These are phyloP conservation scores for Onchidella celtica DNA, from an alignment of 2,888 invertebrate species.

Conservation along the genomic window DNA sequence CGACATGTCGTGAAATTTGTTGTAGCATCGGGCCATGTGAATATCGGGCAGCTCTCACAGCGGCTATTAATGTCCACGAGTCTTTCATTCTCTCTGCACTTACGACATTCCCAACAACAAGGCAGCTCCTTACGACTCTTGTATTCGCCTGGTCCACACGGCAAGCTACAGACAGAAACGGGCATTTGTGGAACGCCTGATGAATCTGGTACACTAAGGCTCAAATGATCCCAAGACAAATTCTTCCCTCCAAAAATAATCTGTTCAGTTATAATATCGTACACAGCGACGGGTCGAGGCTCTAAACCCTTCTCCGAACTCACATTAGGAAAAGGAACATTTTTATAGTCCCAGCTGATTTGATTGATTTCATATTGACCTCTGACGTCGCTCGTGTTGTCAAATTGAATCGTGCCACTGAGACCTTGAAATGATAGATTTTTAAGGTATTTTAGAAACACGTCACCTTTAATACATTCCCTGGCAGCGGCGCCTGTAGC, in stretches of 20 bases:
- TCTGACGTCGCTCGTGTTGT: slow-evolving; percentile 30
- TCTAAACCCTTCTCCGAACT: not conserved
- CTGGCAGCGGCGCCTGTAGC: slow-evolving; percentile 10
- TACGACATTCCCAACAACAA: slow-evolving; percentile 66
- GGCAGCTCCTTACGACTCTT: slow-evolving; percentile 51
- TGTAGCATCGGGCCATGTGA: slow-evolving; percentile 58
- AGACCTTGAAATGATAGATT: slow-evolving; percentile 19
- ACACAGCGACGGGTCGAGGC: not conserved
- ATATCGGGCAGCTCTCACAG: slow-evolving; percentile 53
- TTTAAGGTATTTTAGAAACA: slow-evolving; percentile 38
- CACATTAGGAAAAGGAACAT: not conserved
- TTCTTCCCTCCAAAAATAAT: not conserved
- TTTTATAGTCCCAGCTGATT: not conserved
- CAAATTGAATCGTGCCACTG: slow-evolving; percentile 33
- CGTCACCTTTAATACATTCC: slow-evolving; percentile 35
- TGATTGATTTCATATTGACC: slow-evolving; percentile 30
- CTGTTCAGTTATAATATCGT: not conserved
- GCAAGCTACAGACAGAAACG: slow-evolving; percentile 56
- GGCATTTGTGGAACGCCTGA: slow-evolving; percentile 23
- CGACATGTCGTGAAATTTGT: slow-evolving; percentile 48
- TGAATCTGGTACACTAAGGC: not conserved
- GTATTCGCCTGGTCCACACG: slow-evolving; percentile 57
- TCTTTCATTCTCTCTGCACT: slow-evolving; percentile 56
- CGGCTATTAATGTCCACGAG: slow-evolving; percentile 24
- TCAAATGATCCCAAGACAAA: slow-evolving; percentile 22